phyloP scores from a whole-genome alignment of 1,140 invertebrate genomes.

The Metopolophium dirhodum region DNA sequence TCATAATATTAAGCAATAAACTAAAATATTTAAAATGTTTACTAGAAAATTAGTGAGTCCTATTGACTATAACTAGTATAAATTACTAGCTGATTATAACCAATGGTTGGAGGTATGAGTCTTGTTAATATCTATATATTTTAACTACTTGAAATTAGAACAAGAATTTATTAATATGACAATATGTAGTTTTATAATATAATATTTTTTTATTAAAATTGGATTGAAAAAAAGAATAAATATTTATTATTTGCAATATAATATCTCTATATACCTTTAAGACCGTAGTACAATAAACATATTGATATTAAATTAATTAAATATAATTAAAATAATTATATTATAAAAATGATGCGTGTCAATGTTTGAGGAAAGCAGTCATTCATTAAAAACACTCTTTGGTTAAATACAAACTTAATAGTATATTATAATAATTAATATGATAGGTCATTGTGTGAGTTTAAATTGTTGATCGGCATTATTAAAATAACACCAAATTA shows the following conservation, averaged over 20 bases:
- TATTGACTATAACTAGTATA: too few species aligned
- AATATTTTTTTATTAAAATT: too few species aligned
- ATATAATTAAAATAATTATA: not conserved
- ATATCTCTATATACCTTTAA: too few species aligned
- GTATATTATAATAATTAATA: too few species aligned
- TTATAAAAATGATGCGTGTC: not conserved
- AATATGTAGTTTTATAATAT: not conserved
- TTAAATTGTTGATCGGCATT: not conserved
- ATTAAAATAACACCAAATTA: not conserved
- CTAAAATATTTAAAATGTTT: too few species aligned
- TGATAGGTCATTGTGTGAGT: too few species aligned
- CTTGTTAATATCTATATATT: not conserved
- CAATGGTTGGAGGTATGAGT: not conserved
- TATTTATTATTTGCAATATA: too few species aligned
- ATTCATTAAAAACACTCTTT: not conserved
- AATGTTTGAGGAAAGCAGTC: not conserved
- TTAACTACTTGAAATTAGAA: not conserved
- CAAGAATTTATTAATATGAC: not conserved
- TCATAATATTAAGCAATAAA: too few species aligned
- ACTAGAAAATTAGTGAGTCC: too few species aligned
- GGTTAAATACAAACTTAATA: not conserved
- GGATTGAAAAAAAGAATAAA: too few species aligned
- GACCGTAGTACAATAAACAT: too few species aligned
- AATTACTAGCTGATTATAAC: too few species aligned
- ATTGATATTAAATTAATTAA: not conserved